These are phyloP conservation scores for Catagonus wagneri DNA, from an alignment of 2,113 vertebrate genomes.

Conservation along the genomic window DNA sequence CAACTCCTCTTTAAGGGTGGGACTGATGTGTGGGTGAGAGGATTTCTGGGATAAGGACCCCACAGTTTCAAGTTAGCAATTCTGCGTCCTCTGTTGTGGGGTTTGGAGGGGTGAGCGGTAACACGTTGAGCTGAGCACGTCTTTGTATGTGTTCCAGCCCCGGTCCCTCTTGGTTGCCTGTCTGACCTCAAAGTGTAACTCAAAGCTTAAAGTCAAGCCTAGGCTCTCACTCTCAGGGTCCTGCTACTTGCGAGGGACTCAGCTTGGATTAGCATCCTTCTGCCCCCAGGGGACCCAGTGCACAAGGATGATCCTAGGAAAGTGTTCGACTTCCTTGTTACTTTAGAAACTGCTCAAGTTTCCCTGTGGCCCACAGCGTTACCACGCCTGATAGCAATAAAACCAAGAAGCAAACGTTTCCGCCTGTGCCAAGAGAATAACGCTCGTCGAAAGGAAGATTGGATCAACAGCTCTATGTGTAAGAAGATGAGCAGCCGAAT, in stretches of 20 bases:
- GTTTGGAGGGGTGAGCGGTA: background rate
- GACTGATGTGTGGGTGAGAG: background rate
- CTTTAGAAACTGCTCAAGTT: conserved; percentile 20
- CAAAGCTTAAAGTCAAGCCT: background rate
- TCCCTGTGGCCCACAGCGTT: background rate
- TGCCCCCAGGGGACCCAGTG: background rate
- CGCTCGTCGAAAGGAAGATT: background rate
- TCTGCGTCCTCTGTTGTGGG: background rate
- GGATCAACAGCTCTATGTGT: conserved; percentile 11
- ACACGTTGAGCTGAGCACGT: accelerated
- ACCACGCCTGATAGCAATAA: background rate
- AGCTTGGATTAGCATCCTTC: background rate
- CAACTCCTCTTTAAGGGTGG: background rate
- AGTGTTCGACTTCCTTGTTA: background rate
- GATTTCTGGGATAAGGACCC: background rate
- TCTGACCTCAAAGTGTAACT: background rate
- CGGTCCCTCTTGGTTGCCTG: background rate
- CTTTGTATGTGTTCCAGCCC: background rate
- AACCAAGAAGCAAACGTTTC: conserved; percentile 16
- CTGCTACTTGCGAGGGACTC: background rate
- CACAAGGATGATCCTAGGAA: background rate
- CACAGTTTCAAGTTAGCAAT: background rate
- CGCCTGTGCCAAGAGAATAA: background rate
- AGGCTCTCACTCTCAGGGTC: background rate
- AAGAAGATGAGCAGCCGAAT: conserved; percentile 22